Percentiles rank a stretch among this genome's conserved stretches.
Conservation (phyloP, 2,888 invertebrate genomes). For the Philereme transversata region DNA sequence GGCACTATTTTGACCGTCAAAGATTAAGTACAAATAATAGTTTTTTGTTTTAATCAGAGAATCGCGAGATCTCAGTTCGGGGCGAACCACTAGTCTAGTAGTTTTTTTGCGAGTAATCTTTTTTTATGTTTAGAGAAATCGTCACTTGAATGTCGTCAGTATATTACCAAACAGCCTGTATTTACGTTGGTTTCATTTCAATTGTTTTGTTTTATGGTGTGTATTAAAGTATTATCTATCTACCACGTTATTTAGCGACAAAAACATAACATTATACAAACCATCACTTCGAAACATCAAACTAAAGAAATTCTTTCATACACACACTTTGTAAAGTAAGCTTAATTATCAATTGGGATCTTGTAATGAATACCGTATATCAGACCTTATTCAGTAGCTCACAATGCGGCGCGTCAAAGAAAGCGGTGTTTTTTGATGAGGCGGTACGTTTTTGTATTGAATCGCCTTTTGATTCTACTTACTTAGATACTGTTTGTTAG, state of each 20-base stretch:
- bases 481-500: constrained; percentile 1
- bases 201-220: too few relatives aligned
- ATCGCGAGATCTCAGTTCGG: too few relatives aligned
- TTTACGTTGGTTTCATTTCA: too few relatives aligned
- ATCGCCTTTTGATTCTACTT: constrained; percentile 20
- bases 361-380: constrained; percentile 66
- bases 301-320: constrained; percentile 36
- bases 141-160: too few relatives aligned
- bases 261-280: constrained; percentile 14
- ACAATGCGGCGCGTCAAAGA: constrained; percentile 62
- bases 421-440: constrained; percentile 54
- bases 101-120: too few relatives aligned
- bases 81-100: too few relatives aligned
- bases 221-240: not conserved
- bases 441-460: constrained; percentile 13
- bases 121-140: too few relatives aligned
- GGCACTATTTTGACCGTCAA: too few relatives aligned
- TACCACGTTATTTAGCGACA: not conserved
- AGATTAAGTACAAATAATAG: too few relatives aligned
- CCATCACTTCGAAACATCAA: constrained; percentile 15
- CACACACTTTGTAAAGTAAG: constrained; percentile 60
- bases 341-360: constrained; percentile 81
- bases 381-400: constrained; percentile 59
- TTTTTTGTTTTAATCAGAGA: too few relatives aligned
- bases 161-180: too few relatives aligned